These are phyloP conservation scores for Cacatua alba DNA, from an alignment of 2,113 vertebrate genomes.

Conservation along the genomic window DNA sequence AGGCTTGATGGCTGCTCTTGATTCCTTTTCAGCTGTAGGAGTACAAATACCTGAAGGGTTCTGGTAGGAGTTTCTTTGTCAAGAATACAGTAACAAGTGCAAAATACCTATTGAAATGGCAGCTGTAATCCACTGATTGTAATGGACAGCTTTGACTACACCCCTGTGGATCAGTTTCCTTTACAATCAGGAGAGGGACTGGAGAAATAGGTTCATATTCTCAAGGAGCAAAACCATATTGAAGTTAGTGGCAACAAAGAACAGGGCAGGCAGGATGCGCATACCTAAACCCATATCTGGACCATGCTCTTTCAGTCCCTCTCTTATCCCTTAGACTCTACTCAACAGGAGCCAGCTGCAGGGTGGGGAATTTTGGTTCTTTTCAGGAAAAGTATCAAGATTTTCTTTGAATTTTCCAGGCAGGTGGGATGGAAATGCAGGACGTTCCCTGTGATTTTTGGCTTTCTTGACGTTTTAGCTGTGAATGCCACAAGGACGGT, in stretches of 20 bases:
- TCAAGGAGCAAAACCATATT: neutral
- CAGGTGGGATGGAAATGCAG: neutral
- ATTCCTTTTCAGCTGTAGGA: neutral
- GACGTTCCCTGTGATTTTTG: neutral
- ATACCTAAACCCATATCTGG: neutral
- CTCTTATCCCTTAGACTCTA: neutral
- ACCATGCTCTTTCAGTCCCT: neutral
- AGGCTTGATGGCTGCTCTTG: fast-evolving
- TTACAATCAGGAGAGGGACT: neutral
- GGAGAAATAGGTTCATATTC: neutral
- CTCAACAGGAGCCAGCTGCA: neutral
- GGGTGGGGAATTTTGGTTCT: neutral
- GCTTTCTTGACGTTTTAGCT: neutral
- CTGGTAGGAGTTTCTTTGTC: neutral
- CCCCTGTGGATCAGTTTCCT: neutral
- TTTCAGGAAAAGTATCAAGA: neutral
- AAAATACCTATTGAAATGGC: neutral
- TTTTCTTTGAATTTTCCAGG: neutral
- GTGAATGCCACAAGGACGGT: neutral
- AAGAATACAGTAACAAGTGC: neutral
- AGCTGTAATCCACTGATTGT: neutral
- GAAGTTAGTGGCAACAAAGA: neutral
- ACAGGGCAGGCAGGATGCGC: neutral
- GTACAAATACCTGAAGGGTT: neutral
- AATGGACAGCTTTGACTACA: neutral